Evolutionary conservation across 2,113 vertebrate species (phyloP).

Genomic region (Trochalopteron elliotii): DNA sequence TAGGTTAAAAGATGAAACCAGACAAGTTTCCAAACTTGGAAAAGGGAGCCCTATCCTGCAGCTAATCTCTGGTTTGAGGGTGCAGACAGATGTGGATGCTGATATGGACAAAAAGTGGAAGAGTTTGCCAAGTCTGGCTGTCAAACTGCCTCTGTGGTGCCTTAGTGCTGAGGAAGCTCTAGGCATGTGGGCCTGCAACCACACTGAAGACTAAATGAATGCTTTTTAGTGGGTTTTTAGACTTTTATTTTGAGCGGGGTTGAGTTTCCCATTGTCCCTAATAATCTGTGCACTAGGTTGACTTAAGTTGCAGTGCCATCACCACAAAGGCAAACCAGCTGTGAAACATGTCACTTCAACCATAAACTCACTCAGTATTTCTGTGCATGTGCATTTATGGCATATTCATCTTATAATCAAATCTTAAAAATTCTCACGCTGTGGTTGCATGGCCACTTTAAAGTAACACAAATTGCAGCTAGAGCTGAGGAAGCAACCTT

Average conservation of each 20-base stretch:
- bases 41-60: background rate
- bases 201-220: background rate
- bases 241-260: background rate
- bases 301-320: background rate
- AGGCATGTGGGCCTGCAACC: too few species aligned
- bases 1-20: background rate
- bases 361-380: accelerated
- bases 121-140: background rate
- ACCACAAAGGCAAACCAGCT: background rate
- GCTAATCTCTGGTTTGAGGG: background rate
- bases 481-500: background rate
- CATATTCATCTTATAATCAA: background rate
- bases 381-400: background rate
- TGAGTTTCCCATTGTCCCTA: background rate
- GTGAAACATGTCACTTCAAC: background rate
- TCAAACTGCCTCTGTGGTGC: background rate
- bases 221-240: background rate
- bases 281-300: background rate
- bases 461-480: background rate
- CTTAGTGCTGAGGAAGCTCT: background rate
- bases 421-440: background rate
- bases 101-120: background rate
- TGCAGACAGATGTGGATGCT: background rate
- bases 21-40: background rate
- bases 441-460: background rate